phyloP scores from a whole-genome alignment of 2,888 invertebrate species.

The Heliconius erato region DNA sequence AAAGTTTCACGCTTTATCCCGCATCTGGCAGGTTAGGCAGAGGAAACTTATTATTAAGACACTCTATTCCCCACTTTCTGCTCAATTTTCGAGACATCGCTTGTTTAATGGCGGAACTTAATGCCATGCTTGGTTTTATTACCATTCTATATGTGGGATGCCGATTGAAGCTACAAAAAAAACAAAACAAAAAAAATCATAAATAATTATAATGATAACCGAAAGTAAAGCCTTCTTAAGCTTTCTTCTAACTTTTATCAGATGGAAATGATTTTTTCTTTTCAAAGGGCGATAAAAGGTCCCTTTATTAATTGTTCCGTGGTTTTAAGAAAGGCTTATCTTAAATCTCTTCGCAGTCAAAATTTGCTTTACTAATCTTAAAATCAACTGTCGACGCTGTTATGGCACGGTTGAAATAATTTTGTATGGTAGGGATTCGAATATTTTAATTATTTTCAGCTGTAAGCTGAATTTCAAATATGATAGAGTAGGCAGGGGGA shows the following conservation, averaged over 20 bases:
- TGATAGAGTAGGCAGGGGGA: neutral
- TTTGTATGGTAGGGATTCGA: neutral
- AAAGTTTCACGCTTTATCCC: no score
- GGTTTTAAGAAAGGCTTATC: slow-evolving; percentile 26
- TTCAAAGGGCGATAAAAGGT: neutral
- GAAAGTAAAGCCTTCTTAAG: neutral
- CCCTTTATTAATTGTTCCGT: slow-evolving; percentile 16
- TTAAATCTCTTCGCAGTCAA: slow-evolving; percentile 4
- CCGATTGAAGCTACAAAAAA: neutral
- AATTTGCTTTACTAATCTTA: slow-evolving; percentile 24
- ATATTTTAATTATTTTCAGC: no score
- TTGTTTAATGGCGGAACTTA: no score
- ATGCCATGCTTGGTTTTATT: no score
- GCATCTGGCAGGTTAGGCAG: no score
- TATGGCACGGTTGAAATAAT: neutral
- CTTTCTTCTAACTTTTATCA: neutral
- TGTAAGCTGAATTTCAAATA: no score
- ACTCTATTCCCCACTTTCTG: no score
- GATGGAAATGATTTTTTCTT: neutral
- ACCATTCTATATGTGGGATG: neutral
- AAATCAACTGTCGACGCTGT: neutral
- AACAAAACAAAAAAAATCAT: no score
- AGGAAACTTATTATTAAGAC: neutral
- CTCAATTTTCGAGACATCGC: no score
- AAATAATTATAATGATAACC: no score